Conservation (phyloP, 2,113 vertebrate species). For the Eptesicus fuscus region DNA sequence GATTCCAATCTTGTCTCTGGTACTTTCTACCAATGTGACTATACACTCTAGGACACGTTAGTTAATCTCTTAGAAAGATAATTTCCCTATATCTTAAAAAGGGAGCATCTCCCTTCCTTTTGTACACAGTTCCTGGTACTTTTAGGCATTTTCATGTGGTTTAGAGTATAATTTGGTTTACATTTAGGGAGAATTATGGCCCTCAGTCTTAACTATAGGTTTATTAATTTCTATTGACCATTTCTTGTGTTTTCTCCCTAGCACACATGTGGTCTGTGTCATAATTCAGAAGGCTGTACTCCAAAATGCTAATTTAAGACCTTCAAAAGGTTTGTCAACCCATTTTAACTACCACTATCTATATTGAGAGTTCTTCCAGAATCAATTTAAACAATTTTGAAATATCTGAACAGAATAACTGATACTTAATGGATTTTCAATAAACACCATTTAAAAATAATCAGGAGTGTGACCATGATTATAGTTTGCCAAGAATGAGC, state of each 20-base stretch:
- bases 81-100: background rate
- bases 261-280: background rate
- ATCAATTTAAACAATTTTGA: background rate
- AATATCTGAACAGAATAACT: background rate
- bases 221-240: background rate
- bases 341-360: background rate
- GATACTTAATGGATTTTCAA: background rate
- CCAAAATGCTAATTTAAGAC: background rate
- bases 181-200: background rate
- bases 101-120: accelerated
- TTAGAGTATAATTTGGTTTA: background rate
- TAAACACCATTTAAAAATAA: background rate
- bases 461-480: background rate
- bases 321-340: background rate
- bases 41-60: background rate
- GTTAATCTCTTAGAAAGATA: background rate
- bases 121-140: background rate
- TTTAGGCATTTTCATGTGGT: background rate
- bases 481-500: background rate
- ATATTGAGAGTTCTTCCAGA: background rate
- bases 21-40: background rate
- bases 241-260: background rate
- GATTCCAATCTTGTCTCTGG: background rate
- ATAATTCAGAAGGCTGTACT: background rate
- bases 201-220: background rate